Percentiles rank a stretch among this genome's conserved stretches.
Conservation (phyloP, 2,797 vertebrate genomes). For the Xiphophorus birchmanni region DNA sequence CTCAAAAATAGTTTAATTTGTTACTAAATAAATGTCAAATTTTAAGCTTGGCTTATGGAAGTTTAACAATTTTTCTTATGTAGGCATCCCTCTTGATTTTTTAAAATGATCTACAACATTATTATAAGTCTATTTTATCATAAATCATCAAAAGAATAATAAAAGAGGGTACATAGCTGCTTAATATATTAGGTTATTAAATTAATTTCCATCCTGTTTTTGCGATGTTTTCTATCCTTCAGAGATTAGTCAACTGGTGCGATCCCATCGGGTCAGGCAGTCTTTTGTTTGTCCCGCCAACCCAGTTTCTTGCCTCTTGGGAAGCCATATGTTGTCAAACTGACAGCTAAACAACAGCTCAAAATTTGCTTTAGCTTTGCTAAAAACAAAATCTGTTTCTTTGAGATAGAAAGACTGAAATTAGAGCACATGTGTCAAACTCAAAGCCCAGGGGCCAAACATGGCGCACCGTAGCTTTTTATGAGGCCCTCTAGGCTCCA, state of each 20-base stretch:
- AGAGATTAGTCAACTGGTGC: conserved; percentile 13
- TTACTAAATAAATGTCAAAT: too few species aligned
- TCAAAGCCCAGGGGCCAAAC: too few species aligned
- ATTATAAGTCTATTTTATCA: too few species aligned
- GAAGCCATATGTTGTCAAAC: conserved; percentile 52
- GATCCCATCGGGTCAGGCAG: conserved; percentile 16
- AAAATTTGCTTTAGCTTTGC: conserved; percentile 30
- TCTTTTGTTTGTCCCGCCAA: conserved; percentile 58
- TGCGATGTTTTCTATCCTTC: conserved; percentile 10
- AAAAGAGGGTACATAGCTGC: conserved; percentile 15
- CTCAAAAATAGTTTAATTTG: too few species aligned
- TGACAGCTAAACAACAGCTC: conserved; percentile 46
- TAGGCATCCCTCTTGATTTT: too few species aligned
- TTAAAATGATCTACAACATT: too few species aligned
- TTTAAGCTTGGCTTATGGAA: too few species aligned
- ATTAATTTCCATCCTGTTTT: conserved; percentile 16
- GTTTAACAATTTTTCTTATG: too few species aligned
- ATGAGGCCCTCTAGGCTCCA: too few species aligned
- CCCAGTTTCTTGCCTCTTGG: conserved; percentile 66
- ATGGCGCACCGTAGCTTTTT: too few species aligned
- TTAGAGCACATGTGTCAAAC: background rate
- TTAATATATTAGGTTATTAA: conserved; percentile 16
- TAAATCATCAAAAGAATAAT: too few species aligned
- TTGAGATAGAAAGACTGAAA: background rate
- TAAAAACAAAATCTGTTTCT: conserved; percentile 29